Conservation (phyloP, 2,888 invertebrate species). For the Celastrina argiolus region DNA sequence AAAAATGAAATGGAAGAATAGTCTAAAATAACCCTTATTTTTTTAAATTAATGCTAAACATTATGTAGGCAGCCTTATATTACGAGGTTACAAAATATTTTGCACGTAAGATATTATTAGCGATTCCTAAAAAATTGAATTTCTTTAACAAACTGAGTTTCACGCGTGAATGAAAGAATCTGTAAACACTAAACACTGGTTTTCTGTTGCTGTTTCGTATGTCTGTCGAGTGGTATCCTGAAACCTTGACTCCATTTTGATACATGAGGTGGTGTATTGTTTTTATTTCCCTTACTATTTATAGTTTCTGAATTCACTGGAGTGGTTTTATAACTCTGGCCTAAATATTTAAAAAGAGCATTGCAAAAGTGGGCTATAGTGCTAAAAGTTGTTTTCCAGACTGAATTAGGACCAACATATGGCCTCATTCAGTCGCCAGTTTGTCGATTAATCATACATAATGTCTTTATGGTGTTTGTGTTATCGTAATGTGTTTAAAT, state of each 20-base stretch:
- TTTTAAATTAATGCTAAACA: too few relatives aligned
- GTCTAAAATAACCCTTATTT: too few relatives aligned
- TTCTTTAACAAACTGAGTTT: not conserved
- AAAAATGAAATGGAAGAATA: too few relatives aligned
- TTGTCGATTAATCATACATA: not conserved
- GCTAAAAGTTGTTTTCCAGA: slow-evolving; percentile 16
- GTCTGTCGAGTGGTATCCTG: slow-evolving; percentile 22
- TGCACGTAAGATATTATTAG: not conserved
- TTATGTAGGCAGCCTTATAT: too few relatives aligned
- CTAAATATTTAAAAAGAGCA: not conserved
- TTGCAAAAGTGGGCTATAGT: slow-evolving; percentile 11
- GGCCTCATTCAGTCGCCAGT: slow-evolving; percentile 11
- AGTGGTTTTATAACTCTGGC: slow-evolving; percentile 20
- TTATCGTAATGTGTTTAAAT: not conserved
- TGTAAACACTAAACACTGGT: not conserved
- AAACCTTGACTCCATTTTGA: slow-evolving; percentile 34
- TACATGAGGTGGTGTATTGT: slow-evolving; percentile 28
- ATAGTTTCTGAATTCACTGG: slow-evolving; percentile 9
- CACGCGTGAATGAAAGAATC: not conserved
- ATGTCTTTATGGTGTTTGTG: slow-evolving; percentile 8
- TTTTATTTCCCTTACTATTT: slow-evolving; percentile 22
- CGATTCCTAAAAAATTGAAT: not conserved
- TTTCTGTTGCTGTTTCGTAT: too few relatives aligned
- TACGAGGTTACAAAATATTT: not conserved
- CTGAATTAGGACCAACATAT: slow-evolving; percentile 2